These are phyloP conservation scores for Melieria omissa DNA, from an alignment of 2,888 invertebrate species.

Conservation along the genomic window DNA sequence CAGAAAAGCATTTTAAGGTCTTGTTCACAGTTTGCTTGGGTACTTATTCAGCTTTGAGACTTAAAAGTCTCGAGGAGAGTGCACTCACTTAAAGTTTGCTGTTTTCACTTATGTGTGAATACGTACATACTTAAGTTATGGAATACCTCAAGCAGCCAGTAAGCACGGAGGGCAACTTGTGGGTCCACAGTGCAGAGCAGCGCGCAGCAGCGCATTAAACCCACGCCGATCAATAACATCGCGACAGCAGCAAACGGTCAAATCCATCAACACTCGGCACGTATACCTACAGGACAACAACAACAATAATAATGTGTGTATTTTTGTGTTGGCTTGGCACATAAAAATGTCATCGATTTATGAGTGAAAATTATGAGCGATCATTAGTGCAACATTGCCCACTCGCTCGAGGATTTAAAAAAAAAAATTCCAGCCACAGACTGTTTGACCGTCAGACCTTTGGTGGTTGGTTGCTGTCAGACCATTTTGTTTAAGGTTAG, in stretches of 20 bases:
- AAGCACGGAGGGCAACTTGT: too few relatives aligned
- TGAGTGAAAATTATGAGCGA: conserved; percentile 58
- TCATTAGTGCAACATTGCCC: conserved; percentile 53
- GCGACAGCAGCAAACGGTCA: conserved; percentile 29
- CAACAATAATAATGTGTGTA: neutral
- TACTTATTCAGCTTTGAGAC: too few relatives aligned
- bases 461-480: conserved; percentile 19
- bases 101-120: too few relatives aligned
- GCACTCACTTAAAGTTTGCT: too few relatives aligned
- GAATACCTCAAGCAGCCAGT: too few relatives aligned
- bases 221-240: conserved; percentile 37
- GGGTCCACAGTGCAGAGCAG: too few relatives aligned
- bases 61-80: too few relatives aligned
- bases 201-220: conserved; percentile 13
- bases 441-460: conserved; percentile 11
- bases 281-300: conserved; percentile 18
- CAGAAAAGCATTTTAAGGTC: too few relatives aligned
- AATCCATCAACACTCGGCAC: conserved; percentile 50
- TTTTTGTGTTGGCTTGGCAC: conserved; percentile 15
- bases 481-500: conserved; percentile 18
- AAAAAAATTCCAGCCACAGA: neutral
- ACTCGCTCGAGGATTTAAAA: neutral
- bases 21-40: too few relatives aligned
- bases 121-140: too few relatives aligned
- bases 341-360: conserved; percentile 63